phyloP scores from a whole-genome alignment of 2,797 vertebrate genomes.

The Ciconia nigra region DNA sequence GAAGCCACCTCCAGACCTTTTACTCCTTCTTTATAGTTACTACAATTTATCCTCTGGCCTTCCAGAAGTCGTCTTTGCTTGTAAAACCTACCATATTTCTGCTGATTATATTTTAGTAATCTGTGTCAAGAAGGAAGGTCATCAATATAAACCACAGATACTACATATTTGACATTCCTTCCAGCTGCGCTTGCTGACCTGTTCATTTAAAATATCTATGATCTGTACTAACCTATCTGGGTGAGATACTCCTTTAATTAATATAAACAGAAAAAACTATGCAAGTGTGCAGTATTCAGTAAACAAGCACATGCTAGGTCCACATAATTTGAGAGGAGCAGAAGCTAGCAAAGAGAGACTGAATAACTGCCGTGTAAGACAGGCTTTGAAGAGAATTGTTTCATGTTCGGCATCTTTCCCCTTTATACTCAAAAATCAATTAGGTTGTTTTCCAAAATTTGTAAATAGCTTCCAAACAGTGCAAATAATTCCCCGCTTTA shows the following conservation, averaged over 20 bases:
- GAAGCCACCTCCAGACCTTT: not conserved
- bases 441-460: not conserved
- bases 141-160: conserved; percentile 55
- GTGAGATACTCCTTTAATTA: conserved; percentile 45
- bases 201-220: conserved; percentile 17
- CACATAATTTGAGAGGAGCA: not conserved
- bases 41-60: conserved; percentile 7
- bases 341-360: not conserved
- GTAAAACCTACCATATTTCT: conserved; percentile 27
- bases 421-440: conserved; percentile 15
- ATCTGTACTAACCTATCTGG: conserved; percentile 8
- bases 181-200: conserved; percentile 31
- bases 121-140: conserved; percentile 49
- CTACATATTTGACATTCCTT: conserved; percentile 44
- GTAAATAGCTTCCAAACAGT: not conserved
- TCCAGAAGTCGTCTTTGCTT: conserved; percentile 15
- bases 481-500: not conserved
- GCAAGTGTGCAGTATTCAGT: not conserved
- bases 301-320: not conserved
- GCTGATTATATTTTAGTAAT: conserved; percentile 44
- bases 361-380: not conserved
- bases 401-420: not conserved
- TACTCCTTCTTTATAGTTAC: not conserved
- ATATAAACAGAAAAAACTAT: not conserved
- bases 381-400: not conserved